Evolutionary conservation across 2,113 vertebrate species (phyloP).

Genomic region (Lipotes vexillifer): DNA sequence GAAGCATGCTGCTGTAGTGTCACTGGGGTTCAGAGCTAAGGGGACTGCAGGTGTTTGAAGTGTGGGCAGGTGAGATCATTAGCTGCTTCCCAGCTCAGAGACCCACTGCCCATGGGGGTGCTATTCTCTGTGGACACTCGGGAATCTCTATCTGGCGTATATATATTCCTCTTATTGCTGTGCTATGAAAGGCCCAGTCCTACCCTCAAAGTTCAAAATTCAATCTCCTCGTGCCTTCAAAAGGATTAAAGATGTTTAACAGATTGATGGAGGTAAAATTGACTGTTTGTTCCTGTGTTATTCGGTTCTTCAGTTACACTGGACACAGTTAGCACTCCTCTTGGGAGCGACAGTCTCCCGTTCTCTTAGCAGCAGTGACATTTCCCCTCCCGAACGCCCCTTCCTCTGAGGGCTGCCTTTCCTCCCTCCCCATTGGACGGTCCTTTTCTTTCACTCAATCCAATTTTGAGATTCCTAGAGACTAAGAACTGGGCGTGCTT

Average conservation of each 20-base stretch:
- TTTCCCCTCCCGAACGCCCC: rapidly evolving
- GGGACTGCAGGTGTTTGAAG: background rate
- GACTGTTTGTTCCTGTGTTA: background rate
- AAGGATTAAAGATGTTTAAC: background rate
- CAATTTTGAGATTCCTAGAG: background rate
- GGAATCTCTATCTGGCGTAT: background rate
- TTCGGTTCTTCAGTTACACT: background rate
- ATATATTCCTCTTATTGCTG: background rate
- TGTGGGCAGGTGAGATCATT: background rate
- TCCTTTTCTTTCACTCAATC: background rate
- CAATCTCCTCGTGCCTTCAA: background rate
- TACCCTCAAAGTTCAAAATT: background rate
- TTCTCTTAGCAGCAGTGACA: background rate
- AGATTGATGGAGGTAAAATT: background rate
- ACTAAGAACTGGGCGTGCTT: background rate
- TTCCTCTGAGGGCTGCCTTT: background rate
- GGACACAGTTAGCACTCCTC: background rate
- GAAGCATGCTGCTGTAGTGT: background rate
- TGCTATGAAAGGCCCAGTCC: background rate
- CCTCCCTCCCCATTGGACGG: background rate
- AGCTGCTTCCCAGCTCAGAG: background rate
- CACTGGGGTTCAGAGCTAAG: background rate
- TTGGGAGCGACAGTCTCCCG: background rate
- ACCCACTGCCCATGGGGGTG: background rate
- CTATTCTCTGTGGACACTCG: background rate